phyloP scores from a whole-genome alignment of 2,888 invertebrate genomes.

The Hemaris fuciformis region DNA sequence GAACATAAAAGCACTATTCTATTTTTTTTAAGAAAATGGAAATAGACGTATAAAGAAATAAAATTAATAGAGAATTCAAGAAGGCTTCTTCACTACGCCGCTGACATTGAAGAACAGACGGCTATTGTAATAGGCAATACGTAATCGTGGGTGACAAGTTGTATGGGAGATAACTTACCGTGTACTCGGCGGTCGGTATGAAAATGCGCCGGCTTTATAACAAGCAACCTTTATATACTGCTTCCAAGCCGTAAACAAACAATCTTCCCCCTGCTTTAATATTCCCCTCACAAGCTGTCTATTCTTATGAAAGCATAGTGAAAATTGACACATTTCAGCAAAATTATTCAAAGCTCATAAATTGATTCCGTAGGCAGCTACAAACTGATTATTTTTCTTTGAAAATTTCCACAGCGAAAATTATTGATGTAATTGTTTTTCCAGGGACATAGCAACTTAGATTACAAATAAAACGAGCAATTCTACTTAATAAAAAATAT shows the following conservation, averaged over 20 bases:
- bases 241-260: constrained; percentile 46
- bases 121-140: not conserved
- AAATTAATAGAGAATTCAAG: no score
- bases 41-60: not conserved
- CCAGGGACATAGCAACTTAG: not conserved
- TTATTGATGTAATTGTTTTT: not conserved
- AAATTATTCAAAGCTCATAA: constrained; percentile 55
- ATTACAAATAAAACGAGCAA: not conserved
- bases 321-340: constrained; percentile 73
- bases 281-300: constrained; percentile 65
- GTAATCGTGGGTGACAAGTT: not conserved
- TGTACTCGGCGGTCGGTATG: not conserved
- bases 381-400: constrained; percentile 17
- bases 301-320: constrained; percentile 44
- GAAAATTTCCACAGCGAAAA: constrained; percentile 13
- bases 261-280: constrained; percentile 72
- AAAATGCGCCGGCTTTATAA: constrained; percentile 43
- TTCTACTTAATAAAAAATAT: not conserved
- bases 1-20: no score
- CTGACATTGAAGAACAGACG: not conserved
- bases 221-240: constrained; percentile 56
- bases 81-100: no score
- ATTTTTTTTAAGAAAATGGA: no score
- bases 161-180: not conserved
- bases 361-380: constrained; percentile 53